These are phyloP conservation scores for Antedon mediterranea DNA, from an alignment of 53 echinoderm and acorn worm species.

Conservation along the genomic window DNA sequence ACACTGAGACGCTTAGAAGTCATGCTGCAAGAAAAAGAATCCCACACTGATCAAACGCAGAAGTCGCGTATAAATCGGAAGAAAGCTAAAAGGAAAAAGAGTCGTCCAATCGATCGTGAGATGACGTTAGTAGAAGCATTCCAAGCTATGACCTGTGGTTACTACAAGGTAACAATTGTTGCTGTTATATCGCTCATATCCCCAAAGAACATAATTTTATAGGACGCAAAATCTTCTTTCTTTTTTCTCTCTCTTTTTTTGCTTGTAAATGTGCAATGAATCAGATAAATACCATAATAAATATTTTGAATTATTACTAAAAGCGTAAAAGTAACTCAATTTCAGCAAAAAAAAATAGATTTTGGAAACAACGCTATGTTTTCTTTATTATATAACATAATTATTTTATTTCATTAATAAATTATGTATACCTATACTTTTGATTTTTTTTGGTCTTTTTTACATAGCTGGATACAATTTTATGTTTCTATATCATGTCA, in stretches of 20 bases:
- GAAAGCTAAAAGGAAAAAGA: constrained; percentile 70
- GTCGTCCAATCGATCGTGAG: constrained; percentile 68
- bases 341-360: no score
- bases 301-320: no score
- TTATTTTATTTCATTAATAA: no score
- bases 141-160: constrained; percentile 70
- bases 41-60: constrained; percentile 37
- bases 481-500: no score
- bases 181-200: neutral
- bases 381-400: no score
- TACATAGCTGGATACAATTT: no score
- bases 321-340: no score
- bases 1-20: constrained; percentile 78
- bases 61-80: constrained; percentile 87
- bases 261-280: neutral
- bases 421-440: no score
- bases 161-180: constrained; percentile 54
- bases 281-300: no score
- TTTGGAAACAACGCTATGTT: no score
- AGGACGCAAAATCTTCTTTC: neutral
- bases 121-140: constrained; percentile 50
- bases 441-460: no score
- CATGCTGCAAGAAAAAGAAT: constrained; percentile 82
- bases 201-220: neutral
- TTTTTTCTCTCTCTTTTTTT: neutral